These are phyloP conservation scores for Penaeus monodon DNA, from an alignment of 2,888 invertebrate species.

Conservation along the genomic window DNA sequence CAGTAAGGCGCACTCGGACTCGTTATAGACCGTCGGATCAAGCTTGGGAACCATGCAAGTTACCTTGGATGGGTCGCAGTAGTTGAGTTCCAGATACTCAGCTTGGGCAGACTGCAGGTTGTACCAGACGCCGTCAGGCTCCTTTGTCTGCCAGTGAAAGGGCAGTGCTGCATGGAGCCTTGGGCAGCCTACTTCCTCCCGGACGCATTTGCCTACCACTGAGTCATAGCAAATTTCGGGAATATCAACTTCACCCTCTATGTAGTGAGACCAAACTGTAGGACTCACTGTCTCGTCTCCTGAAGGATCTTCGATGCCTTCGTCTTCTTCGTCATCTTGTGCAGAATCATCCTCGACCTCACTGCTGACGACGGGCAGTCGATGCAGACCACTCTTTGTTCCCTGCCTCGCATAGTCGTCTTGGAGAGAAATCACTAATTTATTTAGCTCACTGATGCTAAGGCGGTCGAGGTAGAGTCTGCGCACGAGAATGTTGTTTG, in stretches of 20 bases:
- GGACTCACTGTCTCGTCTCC: constrained; percentile 8
- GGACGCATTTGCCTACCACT: constrained; percentile 33
- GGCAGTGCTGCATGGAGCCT: constrained; percentile 43
- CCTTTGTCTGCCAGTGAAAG: constrained; percentile 56
- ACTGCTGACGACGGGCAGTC: background rate
- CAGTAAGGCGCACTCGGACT: too few relatives aligned
- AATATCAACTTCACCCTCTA: constrained; percentile 24
- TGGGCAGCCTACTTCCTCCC: constrained; percentile 43
- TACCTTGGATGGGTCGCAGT: background rate
- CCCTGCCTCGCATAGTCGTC: background rate
- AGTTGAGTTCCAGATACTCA: constrained; percentile 37
- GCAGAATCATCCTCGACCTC: too few relatives aligned
- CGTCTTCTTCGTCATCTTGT: background rate
- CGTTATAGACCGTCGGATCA: too few relatives aligned
- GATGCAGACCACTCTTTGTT: background rate
- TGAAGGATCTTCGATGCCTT: background rate
- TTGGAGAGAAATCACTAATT: background rate
- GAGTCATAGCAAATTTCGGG: constrained; percentile 51
- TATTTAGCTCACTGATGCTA: background rate
- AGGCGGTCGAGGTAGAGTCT: background rate
- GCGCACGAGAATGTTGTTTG: background rate
- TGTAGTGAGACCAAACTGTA: constrained; percentile 45
- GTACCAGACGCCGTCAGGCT: constrained; percentile 33
- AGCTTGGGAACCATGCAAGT: too few relatives aligned
- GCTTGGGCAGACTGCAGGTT: constrained; percentile 26